phyloP scores from a whole-genome alignment of 2,888 invertebrate species.

The Sesia bembeciformis region DNA sequence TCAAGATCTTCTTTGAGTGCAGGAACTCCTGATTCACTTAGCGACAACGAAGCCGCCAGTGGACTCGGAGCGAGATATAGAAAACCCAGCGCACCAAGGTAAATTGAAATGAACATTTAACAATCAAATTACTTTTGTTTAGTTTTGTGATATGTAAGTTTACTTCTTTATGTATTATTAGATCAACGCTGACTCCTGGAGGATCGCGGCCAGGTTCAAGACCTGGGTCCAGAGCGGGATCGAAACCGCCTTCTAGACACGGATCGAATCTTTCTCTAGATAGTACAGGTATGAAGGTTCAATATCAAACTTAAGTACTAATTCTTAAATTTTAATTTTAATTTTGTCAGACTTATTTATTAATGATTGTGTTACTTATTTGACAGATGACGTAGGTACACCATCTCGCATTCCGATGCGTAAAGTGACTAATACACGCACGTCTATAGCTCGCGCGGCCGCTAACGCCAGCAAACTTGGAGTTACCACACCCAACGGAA shows the following conservation, averaged over 20 bases:
- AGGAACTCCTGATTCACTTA: constrained; percentile 91
- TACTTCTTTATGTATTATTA: constrained; percentile 22
- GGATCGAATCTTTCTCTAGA: constrained; percentile 94
- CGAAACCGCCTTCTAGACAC: constrained; percentile 94
- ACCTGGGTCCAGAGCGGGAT: constrained; percentile 88
- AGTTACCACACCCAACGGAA: constrained; percentile 74
- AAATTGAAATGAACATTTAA: constrained; percentile 5
- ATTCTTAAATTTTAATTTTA: neutral
- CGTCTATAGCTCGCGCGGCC: constrained; percentile 72
- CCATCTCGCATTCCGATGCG: constrained; percentile 88
- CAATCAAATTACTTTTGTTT: neutral
- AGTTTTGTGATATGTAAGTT: neutral
- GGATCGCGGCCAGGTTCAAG: constrained; percentile 90
- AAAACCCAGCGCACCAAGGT: constrained; percentile 78
- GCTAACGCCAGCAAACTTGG: constrained; percentile 76
- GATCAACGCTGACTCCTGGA: constrained; percentile 83
- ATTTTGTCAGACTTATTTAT: neutral
- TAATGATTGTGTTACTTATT: neutral
- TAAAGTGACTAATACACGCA: constrained; percentile 76
- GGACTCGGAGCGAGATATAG: constrained; percentile 80
- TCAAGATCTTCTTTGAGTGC: constrained; percentile 87
- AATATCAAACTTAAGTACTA: neutral
- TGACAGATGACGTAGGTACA: constrained; percentile 80
- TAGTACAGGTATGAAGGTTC: constrained; percentile 80
- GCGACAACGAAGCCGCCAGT: constrained; percentile 88